A percentile compares a stretch with the other conserved stretches of the same genome.
Conservation (phyloP, 2,888 invertebrate genomes). For the Acleris literana region DNA sequence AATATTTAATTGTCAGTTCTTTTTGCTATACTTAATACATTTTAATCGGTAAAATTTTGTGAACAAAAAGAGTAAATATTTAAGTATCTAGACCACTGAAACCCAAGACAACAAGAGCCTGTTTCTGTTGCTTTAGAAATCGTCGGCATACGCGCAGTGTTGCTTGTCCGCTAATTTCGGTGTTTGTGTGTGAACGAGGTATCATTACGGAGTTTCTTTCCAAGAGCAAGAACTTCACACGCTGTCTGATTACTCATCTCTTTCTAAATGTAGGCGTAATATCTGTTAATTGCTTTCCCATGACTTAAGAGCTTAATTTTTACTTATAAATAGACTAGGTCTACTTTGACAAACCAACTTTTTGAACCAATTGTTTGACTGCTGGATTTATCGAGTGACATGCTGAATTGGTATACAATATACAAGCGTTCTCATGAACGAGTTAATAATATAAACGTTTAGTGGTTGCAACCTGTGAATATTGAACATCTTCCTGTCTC, state of each 20-base stretch:
- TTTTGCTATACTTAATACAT: too few species aligned
- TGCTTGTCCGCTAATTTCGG: conserved; percentile 28
- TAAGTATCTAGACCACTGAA: not conserved
- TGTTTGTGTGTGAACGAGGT: conserved; percentile 25
- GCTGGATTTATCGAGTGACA: too few species aligned
- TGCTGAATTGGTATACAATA: too few species aligned
- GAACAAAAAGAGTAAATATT: too few species aligned
- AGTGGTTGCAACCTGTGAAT: too few species aligned
- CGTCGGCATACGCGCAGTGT: conserved; percentile 10
- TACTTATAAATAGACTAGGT: too few species aligned
- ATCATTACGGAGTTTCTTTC: conserved; percentile 30
- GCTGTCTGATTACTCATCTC: conserved; percentile 29
- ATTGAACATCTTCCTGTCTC: too few species aligned
- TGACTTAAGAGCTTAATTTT: not conserved
- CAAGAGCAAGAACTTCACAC: conserved; percentile 25
- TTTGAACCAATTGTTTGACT: too few species aligned
- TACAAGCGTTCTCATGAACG: too few species aligned
- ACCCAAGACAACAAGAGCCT: conserved; percentile 7
- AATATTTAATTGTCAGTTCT: too few species aligned
- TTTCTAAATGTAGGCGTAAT: conserved; percentile 35
- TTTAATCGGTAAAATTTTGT: not conserved
- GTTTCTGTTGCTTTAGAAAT: conserved; percentile 31
- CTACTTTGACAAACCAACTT: too few species aligned
- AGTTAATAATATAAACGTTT: too few species aligned
- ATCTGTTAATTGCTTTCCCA: conserved; percentile 29